These are phyloP conservation scores for Semnopithecus entellus DNA, from an alignment of 2,113 vertebrate genomes.

Conservation along the genomic window DNA sequence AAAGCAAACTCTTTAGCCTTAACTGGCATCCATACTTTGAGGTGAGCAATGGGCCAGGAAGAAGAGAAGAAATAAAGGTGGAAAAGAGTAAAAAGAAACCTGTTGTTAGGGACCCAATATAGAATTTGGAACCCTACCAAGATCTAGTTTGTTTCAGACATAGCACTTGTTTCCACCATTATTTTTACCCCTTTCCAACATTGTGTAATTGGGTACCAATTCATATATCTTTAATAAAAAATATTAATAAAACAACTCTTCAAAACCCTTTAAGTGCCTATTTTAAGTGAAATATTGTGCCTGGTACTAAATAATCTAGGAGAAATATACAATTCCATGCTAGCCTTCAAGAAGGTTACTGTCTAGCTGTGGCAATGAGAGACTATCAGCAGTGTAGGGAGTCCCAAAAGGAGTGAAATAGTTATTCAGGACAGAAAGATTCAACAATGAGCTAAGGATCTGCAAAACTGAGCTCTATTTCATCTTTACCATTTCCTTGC, in stretches of 20 bases:
- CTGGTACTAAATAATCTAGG: conserved; percentile 9
- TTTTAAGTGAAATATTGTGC: conserved; percentile 4
- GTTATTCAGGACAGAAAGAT: neutral
- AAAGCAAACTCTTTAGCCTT: conserved; percentile 24
- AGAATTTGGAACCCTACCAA: conserved; percentile 5
- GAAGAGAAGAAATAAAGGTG: conserved; percentile 4
- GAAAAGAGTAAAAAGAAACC: neutral
- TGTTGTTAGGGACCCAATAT: neutral
- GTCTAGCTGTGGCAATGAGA: neutral
- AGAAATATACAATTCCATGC: neutral
- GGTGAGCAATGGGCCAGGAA: neutral
- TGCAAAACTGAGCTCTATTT: neutral
- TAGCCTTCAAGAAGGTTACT: neutral
- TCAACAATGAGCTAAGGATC: neutral
- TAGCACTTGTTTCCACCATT: conserved; percentile 5
- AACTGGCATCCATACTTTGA: neutral
- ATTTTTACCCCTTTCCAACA: neutral
- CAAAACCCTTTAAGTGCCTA: neutral
- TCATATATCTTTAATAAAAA: conserved; percentile 40
- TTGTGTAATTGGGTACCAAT: neutral
- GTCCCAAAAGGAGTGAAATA: neutral
- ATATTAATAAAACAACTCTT: conserved; percentile 3
- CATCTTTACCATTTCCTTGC: neutral
- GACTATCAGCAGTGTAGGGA: neutral
- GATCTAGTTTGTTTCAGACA: conserved; percentile 18